Conservation (phyloP, 1,140 invertebrate species). For the Thalassaphorura encarpata region DNA sequence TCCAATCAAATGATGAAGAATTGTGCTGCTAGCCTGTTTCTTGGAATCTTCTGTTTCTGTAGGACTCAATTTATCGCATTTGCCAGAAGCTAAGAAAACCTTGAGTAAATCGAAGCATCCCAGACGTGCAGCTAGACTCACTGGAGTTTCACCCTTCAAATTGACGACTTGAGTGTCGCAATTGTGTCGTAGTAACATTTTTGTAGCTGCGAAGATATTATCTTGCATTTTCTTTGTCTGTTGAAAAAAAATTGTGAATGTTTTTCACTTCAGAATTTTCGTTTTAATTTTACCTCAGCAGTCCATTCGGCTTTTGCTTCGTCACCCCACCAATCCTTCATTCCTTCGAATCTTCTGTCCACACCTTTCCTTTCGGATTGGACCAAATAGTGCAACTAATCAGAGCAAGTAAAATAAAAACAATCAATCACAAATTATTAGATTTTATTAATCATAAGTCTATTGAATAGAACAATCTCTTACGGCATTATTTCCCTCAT, state of each 20-base stretch:
- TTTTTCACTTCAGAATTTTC: not conserved
- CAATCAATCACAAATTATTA: not conserved
- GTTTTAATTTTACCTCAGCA: not conserved
- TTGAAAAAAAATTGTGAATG: not conserved
- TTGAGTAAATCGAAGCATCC: too few relatives aligned
- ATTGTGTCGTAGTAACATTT: constrained; percentile 5
- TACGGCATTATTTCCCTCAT: constrained; percentile 41
- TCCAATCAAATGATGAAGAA: constrained; percentile 9
- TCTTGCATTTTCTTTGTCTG: not conserved
- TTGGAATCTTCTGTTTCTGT: too few relatives aligned
- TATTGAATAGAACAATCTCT: constrained; percentile 22
- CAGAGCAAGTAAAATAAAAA: constrained; percentile 18
- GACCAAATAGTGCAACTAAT: constrained; percentile 5
- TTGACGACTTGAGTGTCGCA: constrained; percentile 10
- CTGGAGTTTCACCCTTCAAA: not conserved
- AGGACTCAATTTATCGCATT: too few relatives aligned
- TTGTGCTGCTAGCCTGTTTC: not conserved
- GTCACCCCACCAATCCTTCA: too few relatives aligned
- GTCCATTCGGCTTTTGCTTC: not conserved
- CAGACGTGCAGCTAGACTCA: not conserved
- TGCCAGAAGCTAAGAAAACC: too few relatives aligned
- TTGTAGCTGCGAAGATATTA: not conserved
- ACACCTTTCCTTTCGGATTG: not conserved
- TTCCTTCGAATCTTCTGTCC: not conserved
- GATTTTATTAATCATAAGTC: not conserved